Conservation (phyloP, 2,797 vertebrate species). For the Etheostoma nigrum region DNA sequence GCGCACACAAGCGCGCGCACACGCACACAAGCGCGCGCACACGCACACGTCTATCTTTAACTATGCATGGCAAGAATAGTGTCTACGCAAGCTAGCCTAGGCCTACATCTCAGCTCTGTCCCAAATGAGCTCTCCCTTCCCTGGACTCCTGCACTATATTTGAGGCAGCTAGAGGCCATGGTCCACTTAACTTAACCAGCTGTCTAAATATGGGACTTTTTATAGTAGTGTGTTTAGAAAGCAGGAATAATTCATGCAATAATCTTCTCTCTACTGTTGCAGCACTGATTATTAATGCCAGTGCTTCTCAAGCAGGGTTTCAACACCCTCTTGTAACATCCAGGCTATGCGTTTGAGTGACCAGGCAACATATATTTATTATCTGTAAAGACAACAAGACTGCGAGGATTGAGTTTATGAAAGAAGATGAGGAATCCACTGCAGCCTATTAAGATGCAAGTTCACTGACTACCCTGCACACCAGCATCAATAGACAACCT, state of each 20-base stretch:
- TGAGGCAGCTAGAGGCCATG: constrained; percentile 24
- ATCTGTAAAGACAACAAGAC: neutral
- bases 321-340: neutral
- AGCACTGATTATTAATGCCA: constrained; percentile 8
- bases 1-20: neutral
- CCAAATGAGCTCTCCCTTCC: constrained; percentile 52
- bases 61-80: constrained; percentile 32
- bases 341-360: neutral
- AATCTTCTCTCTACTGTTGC: constrained; percentile 13
- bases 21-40: neutral
- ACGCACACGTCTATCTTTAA: constrained; percentile 49
- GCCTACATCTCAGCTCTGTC: constrained; percentile 50
- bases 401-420: neutral
- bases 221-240: constrained; percentile 5
- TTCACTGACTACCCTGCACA: constrained; percentile 26
- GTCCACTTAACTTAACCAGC: constrained; percentile 42
- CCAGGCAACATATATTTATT: neutral
- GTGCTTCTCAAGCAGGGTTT: constrained; percentile 10
- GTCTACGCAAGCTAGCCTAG: constrained; percentile 43
- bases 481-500: constrained; percentile 34
- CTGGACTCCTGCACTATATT: constrained; percentile 63
- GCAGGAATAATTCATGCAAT: neutral
- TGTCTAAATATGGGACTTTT: constrained; percentile 40
- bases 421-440: neutral
- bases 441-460: constrained; percentile 38